Base-by-base conservation (phyloP, 2,888 invertebrate species). In the Meghimatium bilineatum region DNA sequence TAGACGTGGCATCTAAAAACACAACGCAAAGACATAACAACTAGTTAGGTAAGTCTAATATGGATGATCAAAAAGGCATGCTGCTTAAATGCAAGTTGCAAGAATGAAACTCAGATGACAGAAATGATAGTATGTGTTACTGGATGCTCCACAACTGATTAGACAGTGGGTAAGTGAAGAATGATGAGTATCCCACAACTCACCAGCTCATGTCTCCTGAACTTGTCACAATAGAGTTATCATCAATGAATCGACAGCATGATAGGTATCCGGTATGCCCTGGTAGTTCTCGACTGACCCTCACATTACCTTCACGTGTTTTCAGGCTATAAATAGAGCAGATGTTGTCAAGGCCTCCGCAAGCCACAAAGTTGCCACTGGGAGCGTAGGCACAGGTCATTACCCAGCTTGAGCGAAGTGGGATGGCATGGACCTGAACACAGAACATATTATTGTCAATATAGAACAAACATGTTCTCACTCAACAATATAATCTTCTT, bases 371-470 rank as follows among this genome's bases (percentile, higher is more conserved):
- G 93, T 97, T 98, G 92, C 99, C 99, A 87, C 98, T 98, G 87
- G 99, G 99, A 89, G 99, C 99, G 95, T 99, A 99, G 93, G 99
- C 99, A 95, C 99, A 99, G 89, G 99, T 99, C 99, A 99, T 99
- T 90, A 99, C 99, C 99, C 99, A 99, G 93, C 98, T 99, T 85
- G 99, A 99, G 93, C 99, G 97, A 94, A 99, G 95, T 92, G 99
- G 99, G 94, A 99, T 99, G 92, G 99, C 99, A 95, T 99, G 99
- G 94, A 95, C 95, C 95, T 95, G 89, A 90, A 88, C 81, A 63
- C 8, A 20, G 23, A 56, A 17, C 17, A 23, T 17, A 56, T 71
- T 23, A 44, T 69, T 32, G 8, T 17, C n/a, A 29, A 8, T 26
- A 23, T 56, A 56, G 20, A 17, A 56, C 56, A 14, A 23, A 56